These are phyloP conservation scores for Climacteris rufus DNA, from an alignment of 2,113 vertebrate species.

Conservation along the genomic window DNA sequence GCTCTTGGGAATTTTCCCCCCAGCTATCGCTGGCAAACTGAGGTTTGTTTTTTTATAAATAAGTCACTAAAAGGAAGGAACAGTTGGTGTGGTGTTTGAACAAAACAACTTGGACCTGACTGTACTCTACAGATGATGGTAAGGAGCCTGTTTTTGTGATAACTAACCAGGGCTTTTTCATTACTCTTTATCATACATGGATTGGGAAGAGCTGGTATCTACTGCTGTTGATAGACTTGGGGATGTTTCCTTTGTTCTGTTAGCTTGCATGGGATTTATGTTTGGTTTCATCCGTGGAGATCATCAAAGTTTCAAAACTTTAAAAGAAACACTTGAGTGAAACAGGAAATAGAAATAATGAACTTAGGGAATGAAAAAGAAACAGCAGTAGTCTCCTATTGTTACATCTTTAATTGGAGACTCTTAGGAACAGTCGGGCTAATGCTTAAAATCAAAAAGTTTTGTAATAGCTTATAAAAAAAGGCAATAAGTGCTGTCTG, in stretches of 20 bases:
- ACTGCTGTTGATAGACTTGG: neutral
- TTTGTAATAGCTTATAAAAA: conserved; percentile 11
- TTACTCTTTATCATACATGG: neutral
- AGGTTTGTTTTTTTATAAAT: neutral
- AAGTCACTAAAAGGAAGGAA: conserved; percentile 23
- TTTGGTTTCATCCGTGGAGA: neutral
- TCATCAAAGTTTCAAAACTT: neutral
- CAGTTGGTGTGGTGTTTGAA: conserved; percentile 42
- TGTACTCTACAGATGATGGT: conserved; percentile 61
- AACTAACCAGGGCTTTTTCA: neutral
- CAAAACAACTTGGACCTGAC: conserved; percentile 17
- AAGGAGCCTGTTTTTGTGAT: conserved; percentile 43
- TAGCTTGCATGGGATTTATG: neutral
- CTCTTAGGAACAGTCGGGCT: neutral
- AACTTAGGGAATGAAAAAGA: neutral
- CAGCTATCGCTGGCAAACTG: neutral
- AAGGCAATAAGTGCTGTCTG: neutral
- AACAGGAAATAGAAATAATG: conserved; percentile 9
- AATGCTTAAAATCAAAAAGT: neutral
- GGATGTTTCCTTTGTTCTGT: neutral
- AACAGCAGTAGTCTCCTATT: neutral
- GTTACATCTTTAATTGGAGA: neutral
- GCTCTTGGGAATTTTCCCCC: neutral
- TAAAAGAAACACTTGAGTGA: neutral
- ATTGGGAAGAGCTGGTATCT: neutral